These are phyloP conservation scores for Drosophila carrolli DNA, from an alignment of 1,140 invertebrate genomes.

Conservation along the genomic window DNA sequence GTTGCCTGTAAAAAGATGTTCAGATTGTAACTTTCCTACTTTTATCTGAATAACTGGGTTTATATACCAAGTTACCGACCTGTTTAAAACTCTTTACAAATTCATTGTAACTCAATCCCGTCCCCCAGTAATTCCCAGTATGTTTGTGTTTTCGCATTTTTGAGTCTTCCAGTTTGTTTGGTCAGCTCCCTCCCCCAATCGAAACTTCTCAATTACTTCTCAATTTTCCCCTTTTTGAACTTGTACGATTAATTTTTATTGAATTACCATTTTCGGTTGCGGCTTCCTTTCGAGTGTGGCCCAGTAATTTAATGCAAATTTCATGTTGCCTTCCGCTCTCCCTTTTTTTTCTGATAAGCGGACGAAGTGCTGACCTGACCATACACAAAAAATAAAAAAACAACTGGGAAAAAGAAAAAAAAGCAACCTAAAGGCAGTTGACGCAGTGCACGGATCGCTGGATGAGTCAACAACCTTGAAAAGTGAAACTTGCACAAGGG, in stretches of 20 bases:
- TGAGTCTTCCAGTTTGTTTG: constrained; percentile 31
- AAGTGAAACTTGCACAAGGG: constrained; percentile 52
- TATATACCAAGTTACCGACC: not conserved
- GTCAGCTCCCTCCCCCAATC: not conserved
- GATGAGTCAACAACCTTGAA: constrained; percentile 77
- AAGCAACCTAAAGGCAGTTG: constrained; percentile 20
- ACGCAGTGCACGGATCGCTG: constrained; percentile 11
- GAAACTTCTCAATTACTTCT: constrained; percentile 27
- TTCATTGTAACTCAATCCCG: constrained; percentile 3
- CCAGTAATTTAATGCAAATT: constrained; percentile 53
- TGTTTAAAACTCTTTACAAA: not conserved
- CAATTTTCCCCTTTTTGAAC: constrained; percentile 44
- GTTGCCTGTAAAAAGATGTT: too few relatives aligned
- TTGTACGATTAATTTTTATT: constrained; percentile 50
- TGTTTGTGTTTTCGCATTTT: constrained; percentile 29
- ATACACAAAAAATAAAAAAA: constrained; percentile 32
- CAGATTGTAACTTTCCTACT: not conserved
- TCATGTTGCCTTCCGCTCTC: constrained; percentile 27
- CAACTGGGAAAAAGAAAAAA: constrained; percentile 2
- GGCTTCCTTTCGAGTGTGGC: constrained; percentile 41
- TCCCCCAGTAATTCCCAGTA: not conserved
- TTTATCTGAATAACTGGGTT: not conserved
- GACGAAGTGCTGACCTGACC: constrained; percentile 59
- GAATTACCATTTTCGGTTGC: constrained; percentile 42
- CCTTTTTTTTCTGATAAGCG: constrained; percentile 29